These are phyloP conservation scores for Limnephilus auricula DNA, from an alignment of 2,888 invertebrate genomes.

Conservation along the genomic window DNA sequence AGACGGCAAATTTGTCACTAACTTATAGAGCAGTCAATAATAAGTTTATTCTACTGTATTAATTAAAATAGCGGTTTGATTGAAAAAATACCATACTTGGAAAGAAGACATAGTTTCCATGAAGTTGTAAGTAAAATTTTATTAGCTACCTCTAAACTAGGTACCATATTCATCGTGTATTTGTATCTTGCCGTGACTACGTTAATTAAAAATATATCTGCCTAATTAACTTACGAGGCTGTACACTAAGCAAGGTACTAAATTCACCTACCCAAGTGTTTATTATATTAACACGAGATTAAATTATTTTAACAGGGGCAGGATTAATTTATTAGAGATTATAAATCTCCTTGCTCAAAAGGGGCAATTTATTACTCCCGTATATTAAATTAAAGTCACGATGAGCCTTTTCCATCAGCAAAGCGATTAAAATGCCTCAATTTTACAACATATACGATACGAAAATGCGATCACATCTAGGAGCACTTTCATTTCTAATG, in stretches of 20 bases:
- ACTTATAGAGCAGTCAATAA: too few species aligned
- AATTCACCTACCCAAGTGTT: background rate
- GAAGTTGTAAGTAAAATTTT: background rate
- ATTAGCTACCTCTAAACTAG: background rate
- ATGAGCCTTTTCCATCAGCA: background rate
- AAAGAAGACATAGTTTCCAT: background rate
- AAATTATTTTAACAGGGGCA: background rate
- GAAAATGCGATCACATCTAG: background rate
- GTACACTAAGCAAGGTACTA: background rate
- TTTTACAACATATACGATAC: background rate
- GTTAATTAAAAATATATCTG: conserved; percentile 20
- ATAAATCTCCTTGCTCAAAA: background rate
- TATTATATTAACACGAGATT: background rate
- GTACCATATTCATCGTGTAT: background rate
- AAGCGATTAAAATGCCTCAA: background rate
- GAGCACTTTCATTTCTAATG: background rate
- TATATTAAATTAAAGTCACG: background rate
- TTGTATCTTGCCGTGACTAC: conserved; percentile 24
- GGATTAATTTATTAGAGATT: background rate
- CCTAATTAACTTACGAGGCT: conserved; percentile 36
- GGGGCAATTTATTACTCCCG: background rate
- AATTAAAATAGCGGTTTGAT: too few species aligned
- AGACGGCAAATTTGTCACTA: too few species aligned
- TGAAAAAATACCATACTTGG: background rate
- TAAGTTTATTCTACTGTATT: too few species aligned